phyloP scores from a whole-genome alignment of 2,113 vertebrate genomes.

The Vulpes vulpes region DNA sequence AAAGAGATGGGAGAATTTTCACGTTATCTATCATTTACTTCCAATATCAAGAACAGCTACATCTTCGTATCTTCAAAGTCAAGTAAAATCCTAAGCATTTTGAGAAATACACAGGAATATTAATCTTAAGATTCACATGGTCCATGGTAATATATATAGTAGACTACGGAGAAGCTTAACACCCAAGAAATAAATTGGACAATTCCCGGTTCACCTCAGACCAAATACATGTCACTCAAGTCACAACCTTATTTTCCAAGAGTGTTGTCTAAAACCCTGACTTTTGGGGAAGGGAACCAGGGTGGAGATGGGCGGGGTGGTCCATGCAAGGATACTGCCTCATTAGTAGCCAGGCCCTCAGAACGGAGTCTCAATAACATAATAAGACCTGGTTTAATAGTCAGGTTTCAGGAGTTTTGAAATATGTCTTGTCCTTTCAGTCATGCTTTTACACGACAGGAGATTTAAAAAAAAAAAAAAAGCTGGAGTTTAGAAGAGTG shows the following conservation, averaged over 20 bases:
- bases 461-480: background rate
- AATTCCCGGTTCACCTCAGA: background rate
- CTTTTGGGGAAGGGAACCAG: background rate
- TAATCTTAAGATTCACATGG: background rate
- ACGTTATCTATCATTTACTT: background rate
- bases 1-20: background rate
- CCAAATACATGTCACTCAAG: background rate
- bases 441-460: background rate
- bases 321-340: background rate
- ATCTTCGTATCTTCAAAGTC: constrained; percentile 8
- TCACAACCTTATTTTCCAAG: background rate
- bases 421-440: constrained; percentile 31
- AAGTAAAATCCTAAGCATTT: background rate
- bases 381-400: background rate
- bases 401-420: background rate
- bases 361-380: background rate
- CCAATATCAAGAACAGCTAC: background rate
- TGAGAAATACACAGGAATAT: background rate
- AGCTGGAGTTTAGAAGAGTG: background rate
- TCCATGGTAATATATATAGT: background rate
- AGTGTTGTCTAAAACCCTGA: background rate
- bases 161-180: background rate
- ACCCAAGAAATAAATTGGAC: background rate
- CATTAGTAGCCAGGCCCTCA: background rate
- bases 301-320: background rate